Evolutionary conservation across 2,797 vertebrate genomes (phyloP).

Genomic region (Lepilemur septentrionalis): DNA sequence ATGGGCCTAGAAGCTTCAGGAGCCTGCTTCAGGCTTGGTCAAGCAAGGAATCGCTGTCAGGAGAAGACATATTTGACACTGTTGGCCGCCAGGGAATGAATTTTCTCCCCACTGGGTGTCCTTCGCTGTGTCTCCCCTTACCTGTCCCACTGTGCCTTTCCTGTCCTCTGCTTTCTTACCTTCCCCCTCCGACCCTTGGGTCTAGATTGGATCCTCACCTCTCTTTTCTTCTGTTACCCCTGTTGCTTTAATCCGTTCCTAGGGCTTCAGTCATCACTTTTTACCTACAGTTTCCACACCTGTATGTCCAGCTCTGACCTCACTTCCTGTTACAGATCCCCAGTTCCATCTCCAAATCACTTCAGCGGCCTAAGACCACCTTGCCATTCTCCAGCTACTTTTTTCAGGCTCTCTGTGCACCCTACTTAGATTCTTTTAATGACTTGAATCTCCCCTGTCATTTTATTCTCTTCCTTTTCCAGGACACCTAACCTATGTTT

Average conservation of each 20-base stretch:
- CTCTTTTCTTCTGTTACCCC: not conserved
- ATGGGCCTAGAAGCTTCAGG: not conserved
- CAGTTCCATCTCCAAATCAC: not conserved
- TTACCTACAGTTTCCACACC: not conserved
- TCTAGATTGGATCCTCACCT: not conserved
- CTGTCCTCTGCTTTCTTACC: not conserved
- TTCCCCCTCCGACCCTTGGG: not conserved
- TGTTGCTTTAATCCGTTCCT: not conserved
- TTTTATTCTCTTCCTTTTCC: not conserved
- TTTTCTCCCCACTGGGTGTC: not conserved
- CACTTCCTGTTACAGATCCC: not conserved
- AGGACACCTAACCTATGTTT: not conserved
- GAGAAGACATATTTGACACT: not conserved
- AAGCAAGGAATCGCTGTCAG: not conserved
- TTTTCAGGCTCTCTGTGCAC: not conserved
- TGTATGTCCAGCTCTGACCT: not conserved
- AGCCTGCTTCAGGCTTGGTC: not conserved
- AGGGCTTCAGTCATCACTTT: not conserved
- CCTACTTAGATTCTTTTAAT: not conserved
- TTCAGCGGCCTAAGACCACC: not conserved
- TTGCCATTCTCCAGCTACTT: not conserved
- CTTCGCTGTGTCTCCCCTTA: not conserved
- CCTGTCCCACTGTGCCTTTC: not conserved
- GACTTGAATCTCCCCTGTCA: not conserved
- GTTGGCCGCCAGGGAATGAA: not conserved